phyloP scores from a whole-genome alignment of 1,140 invertebrate genomes.

The Dreissena rostriformis region DNA sequence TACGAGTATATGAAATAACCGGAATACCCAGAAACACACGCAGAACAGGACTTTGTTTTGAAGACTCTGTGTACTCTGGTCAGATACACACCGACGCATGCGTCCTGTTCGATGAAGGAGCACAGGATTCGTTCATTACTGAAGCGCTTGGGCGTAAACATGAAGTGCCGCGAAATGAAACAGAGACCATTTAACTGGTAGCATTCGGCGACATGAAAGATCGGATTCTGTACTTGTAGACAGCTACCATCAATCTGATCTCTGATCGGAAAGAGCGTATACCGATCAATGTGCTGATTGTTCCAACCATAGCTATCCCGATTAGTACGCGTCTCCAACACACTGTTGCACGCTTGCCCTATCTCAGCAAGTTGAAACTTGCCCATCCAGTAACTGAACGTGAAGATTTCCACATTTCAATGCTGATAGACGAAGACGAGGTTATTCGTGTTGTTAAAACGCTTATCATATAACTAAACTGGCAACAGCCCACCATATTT shows the following conservation, averaged over 20 bases:
- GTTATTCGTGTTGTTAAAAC: no score
- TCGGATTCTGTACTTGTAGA: constrained; percentile 1
- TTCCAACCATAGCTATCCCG: constrained; percentile 26
- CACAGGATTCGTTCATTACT: constrained; percentile 33
- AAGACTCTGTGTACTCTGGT: neutral
- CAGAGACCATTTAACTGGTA: neutral
- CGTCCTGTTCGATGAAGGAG: constrained; percentile 25
- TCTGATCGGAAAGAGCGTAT: constrained; percentile 1
- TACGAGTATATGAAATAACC: neutral
- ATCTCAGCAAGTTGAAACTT: constrained; percentile 39
- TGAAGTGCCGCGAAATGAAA: neutral
- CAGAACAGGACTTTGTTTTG: neutral
- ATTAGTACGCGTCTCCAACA: neutral
- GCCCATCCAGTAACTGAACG: constrained; percentile 28
- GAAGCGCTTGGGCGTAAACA: constrained; percentile 21
- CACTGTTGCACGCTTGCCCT: neutral
- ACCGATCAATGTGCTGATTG: constrained; percentile 34
- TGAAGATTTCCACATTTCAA: constrained; percentile 22
- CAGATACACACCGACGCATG: neutral
- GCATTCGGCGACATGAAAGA: constrained; percentile 2
- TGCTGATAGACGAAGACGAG: constrained; percentile 42
- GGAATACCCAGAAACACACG: neutral
- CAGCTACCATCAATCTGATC: neutral
- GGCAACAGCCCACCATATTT: no score
- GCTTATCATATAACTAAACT: no score